Percentiles rank a stretch among this genome's conserved stretches.
These are phyloP conservation scores for Bujurquina vittata DNA, from an alignment of 2,113 vertebrate genomes.

Conservation along the genomic window DNA sequence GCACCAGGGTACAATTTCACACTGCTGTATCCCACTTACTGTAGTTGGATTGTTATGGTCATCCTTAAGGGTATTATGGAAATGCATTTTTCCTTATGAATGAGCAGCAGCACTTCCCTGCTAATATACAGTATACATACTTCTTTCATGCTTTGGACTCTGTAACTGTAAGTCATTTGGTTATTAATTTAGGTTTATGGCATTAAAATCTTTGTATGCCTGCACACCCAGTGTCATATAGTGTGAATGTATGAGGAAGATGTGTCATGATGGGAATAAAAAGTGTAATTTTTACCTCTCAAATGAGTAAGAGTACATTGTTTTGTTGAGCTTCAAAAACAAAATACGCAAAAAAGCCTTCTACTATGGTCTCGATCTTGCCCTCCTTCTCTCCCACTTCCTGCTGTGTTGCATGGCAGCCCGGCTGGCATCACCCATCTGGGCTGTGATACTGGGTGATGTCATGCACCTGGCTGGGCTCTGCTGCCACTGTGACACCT, in stretches of 20 bases:
- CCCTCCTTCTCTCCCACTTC: not conserved
- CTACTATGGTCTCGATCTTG: not conserved
- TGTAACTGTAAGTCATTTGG: conserved; percentile 44
- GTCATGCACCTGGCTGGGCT: conserved; percentile 52
- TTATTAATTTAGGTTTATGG: conserved; percentile 48
- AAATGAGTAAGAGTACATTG: not conserved
- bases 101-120: conserved; percentile 44
- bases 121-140: conserved; percentile 60
- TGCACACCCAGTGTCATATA: not conserved
- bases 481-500: conserved; percentile 64
- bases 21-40: conserved; percentile 68
- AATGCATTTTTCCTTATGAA: conserved; percentile 44
- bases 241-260: conserved; percentile 1
- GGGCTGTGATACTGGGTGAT: conserved; percentile 40
- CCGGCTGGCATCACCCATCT: conserved; percentile 39
- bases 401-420: conserved; percentile 23
- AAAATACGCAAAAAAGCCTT: not conserved
- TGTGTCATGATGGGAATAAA: not conserved
- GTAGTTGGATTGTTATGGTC: conserved; percentile 64
- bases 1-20: conserved; percentile 74
- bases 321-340: not conserved
- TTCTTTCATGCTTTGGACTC: conserved; percentile 52
- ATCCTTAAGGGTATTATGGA: conserved; percentile 54
- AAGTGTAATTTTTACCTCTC: rapidly evolving
- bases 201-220: conserved; percentile 23